Evolutionary conservation across 1,140 invertebrate genomes (phyloP), one percentile per base, ranked within the genome.

Genomic region (Macrobrachium rosenbergii): DNA sequence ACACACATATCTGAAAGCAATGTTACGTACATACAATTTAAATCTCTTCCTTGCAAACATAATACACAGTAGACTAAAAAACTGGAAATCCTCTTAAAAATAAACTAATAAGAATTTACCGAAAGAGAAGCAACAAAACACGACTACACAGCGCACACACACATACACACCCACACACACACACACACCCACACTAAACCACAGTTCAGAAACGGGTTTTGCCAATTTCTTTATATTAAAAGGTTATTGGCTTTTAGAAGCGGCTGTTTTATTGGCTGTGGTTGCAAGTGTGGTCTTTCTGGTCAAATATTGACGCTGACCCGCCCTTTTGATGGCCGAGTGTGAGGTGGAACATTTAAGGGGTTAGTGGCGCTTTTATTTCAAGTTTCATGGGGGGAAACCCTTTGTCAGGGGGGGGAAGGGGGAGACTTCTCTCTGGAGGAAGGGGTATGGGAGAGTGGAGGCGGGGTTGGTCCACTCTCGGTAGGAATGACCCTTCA

Each of bases 301-400:
- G 64, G 64, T 67, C 64, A 67, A 67, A 67, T 67, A 67, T 67
- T 67, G 64, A 67, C 64, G 64, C 64, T 67, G 64, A 67, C 64
- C 64, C 64, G 7, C n/a, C 64, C 64, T 67, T 67, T 67, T 67
- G 64, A 67, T 67, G 64, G 64, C n/a, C n/a, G 28, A 67, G 64
- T 67, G 64, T 67, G 64, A 67, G 64, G 64, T 28, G n/a, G 64
- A 28, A 67, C 64, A 67, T 67, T 67, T 67, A 67, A 67, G n/a
- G 64, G 64, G 28, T 28, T 67, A 28, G n/a, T 28, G 64, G 5
- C 64, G 64, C 64, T 28, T 67, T 67, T 67, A 16, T n/a, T 67
- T 67, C 19, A 67, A 67, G 10, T 67, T 16, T 12, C 19, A 28
- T 17, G 62, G 62, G 62, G n/a, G 62, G 62, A n/a, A n/a, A n/a